These are phyloP conservation scores for Eriocheir sinensis DNA, from an alignment of 1,140 invertebrate species.

Conservation along the genomic window DNA sequence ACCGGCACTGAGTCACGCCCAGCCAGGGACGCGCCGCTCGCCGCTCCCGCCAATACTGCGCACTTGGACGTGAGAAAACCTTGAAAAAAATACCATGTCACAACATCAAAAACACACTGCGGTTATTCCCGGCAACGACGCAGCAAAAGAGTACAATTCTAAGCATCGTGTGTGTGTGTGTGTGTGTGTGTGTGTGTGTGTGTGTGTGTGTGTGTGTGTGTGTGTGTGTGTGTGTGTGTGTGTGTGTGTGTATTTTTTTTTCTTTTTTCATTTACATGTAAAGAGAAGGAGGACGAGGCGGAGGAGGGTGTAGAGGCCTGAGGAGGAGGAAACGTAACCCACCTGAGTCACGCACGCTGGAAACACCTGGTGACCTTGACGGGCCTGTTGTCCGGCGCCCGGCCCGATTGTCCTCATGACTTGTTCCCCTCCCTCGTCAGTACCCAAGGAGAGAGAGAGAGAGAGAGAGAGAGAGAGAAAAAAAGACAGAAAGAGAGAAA, in stretches of 20 bases:
- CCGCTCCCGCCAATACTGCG: background rate
- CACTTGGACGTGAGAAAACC: background rate
- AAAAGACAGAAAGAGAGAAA: background rate
- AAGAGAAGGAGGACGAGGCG: too few species aligned
- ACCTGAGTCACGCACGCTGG: background rate
- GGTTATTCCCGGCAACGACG: background rate
- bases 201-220: too few species aligned
- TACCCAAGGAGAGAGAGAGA: background rate
- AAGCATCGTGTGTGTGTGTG: background rate
- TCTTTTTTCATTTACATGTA: too few species aligned
- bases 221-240: too few species aligned
- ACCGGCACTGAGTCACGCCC: background rate
- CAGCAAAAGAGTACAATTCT: background rate
- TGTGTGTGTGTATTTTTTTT: too few species aligned
- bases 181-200: too few species aligned
- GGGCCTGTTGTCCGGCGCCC: background rate
- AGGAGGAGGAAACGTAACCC: background rate
- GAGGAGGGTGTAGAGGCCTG: background rate
- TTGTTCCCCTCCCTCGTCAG: background rate
- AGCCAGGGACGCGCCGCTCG: background rate
- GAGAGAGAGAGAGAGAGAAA: constrained; percentile 23
- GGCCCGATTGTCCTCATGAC: background rate
- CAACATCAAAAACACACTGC: too few species aligned
- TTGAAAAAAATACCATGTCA: background rate
- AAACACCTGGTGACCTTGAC: background rate